Evolutionary conservation across 1,140 invertebrate species (phyloP).

Genomic region (fruit fly (Drosophila melanogaster)): Release_6_plus_ISO1_MT NT_033777.3:7813001-7813500

Average conservation of each 20-base stretch:
- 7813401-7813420: constrained; percentile 54
- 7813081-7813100: no score
- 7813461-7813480: constrained; percentile 19
- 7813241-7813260: constrained; percentile 25
- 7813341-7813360: constrained; percentile 11
- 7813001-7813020: no score
- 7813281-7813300: constrained; percentile 32
- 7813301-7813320: constrained; percentile 14
- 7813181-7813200: neutral
- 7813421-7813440: constrained; percentile 61
- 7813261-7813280: neutral
- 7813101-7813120: no score
- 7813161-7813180: neutral
- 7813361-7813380: neutral
- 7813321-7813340: constrained; percentile 28
- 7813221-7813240: neutral
- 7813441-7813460: constrained; percentile 60
- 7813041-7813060: no score
- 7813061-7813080: no score
- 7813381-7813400: constrained; percentile 26
- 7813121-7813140: no score
- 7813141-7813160: no score
- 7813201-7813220: constrained; percentile 15
- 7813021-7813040: no score
- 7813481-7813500: constrained; percentile 7